A percentile compares a stretch with the other conserved stretches of the same genome.
Evolutionary conservation across 2,113 vertebrate genomes (phyloP).

Genomic region (Sander lucioperca): DNA sequence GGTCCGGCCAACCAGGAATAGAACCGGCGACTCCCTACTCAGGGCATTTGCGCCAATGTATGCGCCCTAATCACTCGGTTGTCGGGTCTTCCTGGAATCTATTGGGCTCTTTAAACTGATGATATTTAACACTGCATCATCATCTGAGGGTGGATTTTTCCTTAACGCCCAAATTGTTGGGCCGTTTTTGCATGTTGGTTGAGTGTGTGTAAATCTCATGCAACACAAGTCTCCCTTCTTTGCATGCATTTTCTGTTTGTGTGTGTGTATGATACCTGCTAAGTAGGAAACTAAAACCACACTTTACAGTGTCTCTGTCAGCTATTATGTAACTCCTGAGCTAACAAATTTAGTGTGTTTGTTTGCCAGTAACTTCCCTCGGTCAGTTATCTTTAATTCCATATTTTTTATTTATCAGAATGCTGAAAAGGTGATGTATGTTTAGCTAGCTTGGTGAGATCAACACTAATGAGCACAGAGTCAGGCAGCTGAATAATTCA

Average conservation of each 20-base stretch:
- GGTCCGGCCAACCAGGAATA: no score
- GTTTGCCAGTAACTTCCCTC: slow-evolving; percentile 56
- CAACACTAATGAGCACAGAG: slow-evolving; percentile 73
- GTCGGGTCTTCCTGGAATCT: not conserved
- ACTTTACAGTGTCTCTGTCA: slow-evolving; percentile 40
- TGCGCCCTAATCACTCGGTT: no score
- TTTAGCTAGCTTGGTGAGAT: slow-evolving; percentile 57
- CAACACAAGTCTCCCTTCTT: slow-evolving; percentile 30
- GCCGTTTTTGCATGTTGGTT: not conserved
- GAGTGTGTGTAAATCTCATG: slow-evolving; percentile 29
- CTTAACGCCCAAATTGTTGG: not conserved
- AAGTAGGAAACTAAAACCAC: slow-evolving; percentile 44
- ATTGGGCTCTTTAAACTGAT: not conserved
- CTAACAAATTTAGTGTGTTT: slow-evolving; percentile 49
- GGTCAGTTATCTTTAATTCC: slow-evolving; percentile 66
- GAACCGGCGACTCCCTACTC: no score
- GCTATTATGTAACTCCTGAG: slow-evolving; percentile 39
- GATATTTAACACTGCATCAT: not conserved
- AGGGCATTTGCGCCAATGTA: no score
- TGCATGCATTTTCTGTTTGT: slow-evolving; percentile 35
- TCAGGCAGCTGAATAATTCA: slow-evolving; percentile 78
- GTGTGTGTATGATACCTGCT: not conserved
- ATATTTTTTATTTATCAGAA: slow-evolving; percentile 73
- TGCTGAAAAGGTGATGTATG: slow-evolving; percentile 70
- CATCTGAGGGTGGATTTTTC: slow-evolving; percentile 56